A percentile compares a stretch with the other conserved stretches of the same genome.
phyloP scores from a whole-genome alignment of 2,888 invertebrate species.

The Campopleginae sp. region DNA sequence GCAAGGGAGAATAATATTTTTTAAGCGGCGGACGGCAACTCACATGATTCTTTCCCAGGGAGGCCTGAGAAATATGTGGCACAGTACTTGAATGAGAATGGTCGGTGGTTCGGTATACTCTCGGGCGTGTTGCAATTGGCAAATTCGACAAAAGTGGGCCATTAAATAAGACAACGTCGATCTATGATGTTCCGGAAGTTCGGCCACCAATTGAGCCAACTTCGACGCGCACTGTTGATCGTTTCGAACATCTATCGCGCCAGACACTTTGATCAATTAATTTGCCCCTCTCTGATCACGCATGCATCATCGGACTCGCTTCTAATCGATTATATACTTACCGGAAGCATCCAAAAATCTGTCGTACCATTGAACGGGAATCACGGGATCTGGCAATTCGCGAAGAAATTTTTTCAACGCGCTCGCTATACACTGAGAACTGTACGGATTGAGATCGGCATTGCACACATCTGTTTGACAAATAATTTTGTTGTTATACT shows the following conservation, averaged over 20 bases:
- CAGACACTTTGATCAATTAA: too few relatives aligned
- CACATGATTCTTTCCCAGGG: constrained; percentile 92
- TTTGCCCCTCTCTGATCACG: too few relatives aligned
- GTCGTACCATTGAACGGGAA: constrained; percentile 91
- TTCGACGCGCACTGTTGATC: constrained; percentile 86
- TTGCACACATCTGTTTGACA: constrained; percentile 80
- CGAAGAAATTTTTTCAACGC: constrained; percentile 90
- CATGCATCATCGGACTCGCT: too few relatives aligned
- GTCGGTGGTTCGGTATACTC: constrained; percentile 88
- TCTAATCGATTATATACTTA: too few relatives aligned
- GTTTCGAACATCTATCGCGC: constrained; percentile 82
- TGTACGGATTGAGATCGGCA: constrained; percentile 85
- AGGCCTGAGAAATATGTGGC: constrained; percentile 90
- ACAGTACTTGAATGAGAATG: constrained; percentile 89
- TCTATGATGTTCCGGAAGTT: constrained; percentile 88
- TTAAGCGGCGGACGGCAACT: too few relatives aligned
- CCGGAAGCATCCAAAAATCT: constrained; percentile 87
- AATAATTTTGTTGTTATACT: not conserved
- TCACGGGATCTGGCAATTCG: constrained; percentile 91
- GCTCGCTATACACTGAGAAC: constrained; percentile 86
- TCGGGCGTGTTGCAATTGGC: constrained; percentile 88
- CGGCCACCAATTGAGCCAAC: constrained; percentile 86
- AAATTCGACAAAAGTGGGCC: constrained; percentile 90
- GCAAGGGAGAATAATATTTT: too few relatives aligned
- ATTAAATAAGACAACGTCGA: constrained; percentile 88